Conservation (phyloP, 2,113 vertebrate genomes). For the Piaya cayana region DNA sequence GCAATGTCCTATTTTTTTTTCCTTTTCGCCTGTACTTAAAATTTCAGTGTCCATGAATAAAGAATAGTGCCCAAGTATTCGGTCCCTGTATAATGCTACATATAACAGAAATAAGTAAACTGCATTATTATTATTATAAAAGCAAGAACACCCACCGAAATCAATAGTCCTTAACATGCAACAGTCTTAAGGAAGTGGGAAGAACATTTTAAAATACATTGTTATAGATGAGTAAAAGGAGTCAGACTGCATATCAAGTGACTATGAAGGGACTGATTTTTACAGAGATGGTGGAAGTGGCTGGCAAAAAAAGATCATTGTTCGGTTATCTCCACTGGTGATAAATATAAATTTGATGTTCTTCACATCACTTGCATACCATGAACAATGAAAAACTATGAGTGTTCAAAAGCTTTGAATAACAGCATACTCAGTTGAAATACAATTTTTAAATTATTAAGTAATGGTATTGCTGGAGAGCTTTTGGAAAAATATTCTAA, state of each 20-base stretch:
- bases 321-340: not conserved
- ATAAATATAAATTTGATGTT: not conserved
- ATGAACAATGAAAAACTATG: not conserved
- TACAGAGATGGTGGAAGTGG: not conserved
- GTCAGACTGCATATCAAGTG: not conserved
- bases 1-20: not conserved
- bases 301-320: not conserved
- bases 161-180: not conserved
- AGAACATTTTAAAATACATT: not conserved
- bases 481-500: not conserved
- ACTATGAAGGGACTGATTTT: not conserved
- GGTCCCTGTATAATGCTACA: not conserved
- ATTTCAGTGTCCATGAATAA: not conserved
- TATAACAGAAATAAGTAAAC: not conserved
- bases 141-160: not conserved
- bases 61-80: not conserved
- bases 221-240: not conserved
- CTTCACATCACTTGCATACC: not conserved
- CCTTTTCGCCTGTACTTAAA: not conserved
- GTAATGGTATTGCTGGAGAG: not conserved
- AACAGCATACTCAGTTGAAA: not conserved
- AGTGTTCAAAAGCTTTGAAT: not conserved
- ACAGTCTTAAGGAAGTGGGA: not conserved
- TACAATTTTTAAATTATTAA: not conserved
- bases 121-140: not conserved